Base-by-base conservation (phyloP, 2,797 vertebrate species). In the Pangasius sanitwongsei region DNA sequence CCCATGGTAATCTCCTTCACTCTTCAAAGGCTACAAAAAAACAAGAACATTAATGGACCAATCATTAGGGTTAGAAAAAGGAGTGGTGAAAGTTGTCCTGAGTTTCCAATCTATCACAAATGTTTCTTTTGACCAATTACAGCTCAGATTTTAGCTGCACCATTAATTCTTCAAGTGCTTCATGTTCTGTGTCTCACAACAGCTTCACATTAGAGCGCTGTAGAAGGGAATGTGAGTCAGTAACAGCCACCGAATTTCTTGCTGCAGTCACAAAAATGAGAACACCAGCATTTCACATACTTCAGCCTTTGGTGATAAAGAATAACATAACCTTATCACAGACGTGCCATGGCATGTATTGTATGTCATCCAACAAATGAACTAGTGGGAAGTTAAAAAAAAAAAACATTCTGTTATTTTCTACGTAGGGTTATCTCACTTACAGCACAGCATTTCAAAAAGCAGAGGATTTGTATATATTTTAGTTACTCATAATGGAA, bases 1-100 rank as follows among this genome's bases (percentile, higher is more conserved):
- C 74, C 94, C 94, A 11, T 95, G 94, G 93, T 95, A 94, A 90
- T 96, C 95, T 12, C 89, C 90, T 85, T 96, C 96, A 90, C 94
- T 95, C 91, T 93, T 96, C 91, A 96, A 89, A 93, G 94, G 94
- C 95, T 97, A 94, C 88, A 92, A 92, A 6, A 15, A 91, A 48
- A 87, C 53, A 67, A 61, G 13, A 44, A 63, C 13, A 41, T 83
- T 83, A 65, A n/a, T 48, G 59, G 34, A 83, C 37, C 59, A 65
- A 44, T 44, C 15, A 18, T 65, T 65, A 48, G 25, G 23, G 57
- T 61, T 34, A 53, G 31, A 84, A n/a, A 31, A 48, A 8, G 12
- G 5, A 61, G n/a, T 15, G 16, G 2, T 23, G 6, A 34, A 53
- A 34, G 37, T 34, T 23, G 16, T 57, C n/a, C 8, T 31, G 13